Evolutionary conservation across 2,888 invertebrate genomes (phyloP), one percentile per base, ranked within the genome.

Genomic region (Cheilosia vernalis): DNA sequence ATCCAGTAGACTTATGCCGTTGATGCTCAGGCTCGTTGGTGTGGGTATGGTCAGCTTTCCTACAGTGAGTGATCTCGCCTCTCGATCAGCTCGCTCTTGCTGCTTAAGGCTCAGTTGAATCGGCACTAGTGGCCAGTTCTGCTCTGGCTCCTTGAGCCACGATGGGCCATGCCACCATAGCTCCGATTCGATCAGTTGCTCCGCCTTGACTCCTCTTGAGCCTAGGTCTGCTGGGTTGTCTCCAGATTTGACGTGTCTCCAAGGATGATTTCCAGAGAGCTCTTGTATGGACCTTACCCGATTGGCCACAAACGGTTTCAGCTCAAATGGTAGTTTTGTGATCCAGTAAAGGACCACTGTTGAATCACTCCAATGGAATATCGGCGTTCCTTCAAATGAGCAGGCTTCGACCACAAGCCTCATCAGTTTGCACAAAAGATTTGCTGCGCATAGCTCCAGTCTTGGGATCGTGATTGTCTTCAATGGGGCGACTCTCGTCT

Each of bases 291-390:
- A 49, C 10, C 60, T 44, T 6, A 76, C 42, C 15, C 70, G 33
- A 30, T 73, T 78, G 10, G 61, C 60, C 17, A 73, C 73, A 33
- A 72, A 83, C 5, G 72, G 40, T 30, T 77, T 76, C 15, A 79
- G 44, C 10, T 51, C 21, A 10, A n/a, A 37, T 21, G 73, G 66
- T n/a, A n/a, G 10, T n/a, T 72, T 76, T 15, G 37, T 55, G 4
- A 85, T 27, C 81, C 81, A 82, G 15, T 74, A 56, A 2, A 74
- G n/a, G 1, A 64, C 55, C 15, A 82, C 66, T 5, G 17, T 51
- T 0, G 82, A 82, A 15, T 87, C 87, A 5, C 64, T 70, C 82
- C 77, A 86, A 21, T 15, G 37, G n/a, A 24, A 5, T 19, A 7
- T 19, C 15, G 56, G 37, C 0, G 5, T 24, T 2, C 13, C 21